Evolutionary conservation across 2,113 vertebrate genomes (phyloP).

Genomic region (Sigmodon hispidus): DNA sequence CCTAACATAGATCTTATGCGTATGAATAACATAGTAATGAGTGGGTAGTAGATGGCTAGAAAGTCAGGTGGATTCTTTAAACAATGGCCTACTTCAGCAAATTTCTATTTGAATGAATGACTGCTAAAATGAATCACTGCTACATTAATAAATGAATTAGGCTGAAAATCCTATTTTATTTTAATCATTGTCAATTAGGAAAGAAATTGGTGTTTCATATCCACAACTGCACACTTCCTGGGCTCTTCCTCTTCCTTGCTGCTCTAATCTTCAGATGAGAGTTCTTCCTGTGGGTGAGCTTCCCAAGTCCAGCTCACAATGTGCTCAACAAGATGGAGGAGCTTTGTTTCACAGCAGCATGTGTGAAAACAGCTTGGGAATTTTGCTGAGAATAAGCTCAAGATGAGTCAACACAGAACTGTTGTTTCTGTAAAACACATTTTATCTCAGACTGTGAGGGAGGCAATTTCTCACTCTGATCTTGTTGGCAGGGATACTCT

Average conservation of each 20-base stretch:
- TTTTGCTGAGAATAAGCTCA: conserved; percentile 66
- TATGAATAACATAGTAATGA: background rate
- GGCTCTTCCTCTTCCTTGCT: background rate
- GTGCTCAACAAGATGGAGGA: conserved; percentile 40
- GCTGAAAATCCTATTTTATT: background rate
- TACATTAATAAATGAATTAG: conserved; percentile 20
- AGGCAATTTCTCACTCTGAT: conserved; percentile 62
- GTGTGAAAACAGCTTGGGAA: conserved; percentile 65
- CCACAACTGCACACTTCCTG: background rate
- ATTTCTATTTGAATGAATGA: background rate
- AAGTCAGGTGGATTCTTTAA: background rate
- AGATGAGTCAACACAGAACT: conserved; percentile 68
- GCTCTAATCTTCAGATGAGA: background rate
- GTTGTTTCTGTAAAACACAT: conserved; percentile 61
- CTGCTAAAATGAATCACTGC: background rate
- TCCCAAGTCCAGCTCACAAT: background rate
- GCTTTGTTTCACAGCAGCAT: conserved; percentile 15
- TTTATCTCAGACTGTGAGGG: conserved; percentile 58
- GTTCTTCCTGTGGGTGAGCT: background rate
- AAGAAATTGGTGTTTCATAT: background rate
- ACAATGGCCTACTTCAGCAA: background rate
- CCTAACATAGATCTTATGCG: background rate
- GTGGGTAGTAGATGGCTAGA: background rate
- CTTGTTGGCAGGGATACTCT: conserved; percentile 47
- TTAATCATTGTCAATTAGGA: background rate